These are phyloP conservation scores for Grapholita molesta DNA, from an alignment of 1,140 invertebrate species.

Conservation along the genomic window DNA sequence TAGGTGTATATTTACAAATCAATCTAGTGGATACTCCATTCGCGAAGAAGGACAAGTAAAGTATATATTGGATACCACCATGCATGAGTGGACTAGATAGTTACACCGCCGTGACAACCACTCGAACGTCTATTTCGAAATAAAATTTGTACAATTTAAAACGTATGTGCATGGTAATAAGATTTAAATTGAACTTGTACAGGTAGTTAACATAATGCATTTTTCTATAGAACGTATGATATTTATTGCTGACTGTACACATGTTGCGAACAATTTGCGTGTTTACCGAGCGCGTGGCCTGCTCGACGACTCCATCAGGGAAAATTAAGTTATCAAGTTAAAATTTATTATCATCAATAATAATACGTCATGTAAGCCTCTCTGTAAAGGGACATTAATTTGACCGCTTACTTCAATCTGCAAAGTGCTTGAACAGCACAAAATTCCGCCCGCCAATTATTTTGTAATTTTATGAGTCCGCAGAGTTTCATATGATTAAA, in stretches of 20 bases:
- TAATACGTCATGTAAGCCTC: constrained; percentile 26
- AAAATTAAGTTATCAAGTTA: constrained; percentile 49
- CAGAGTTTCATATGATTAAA: too few species aligned
- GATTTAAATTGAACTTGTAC: not conserved
- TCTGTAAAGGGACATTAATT: constrained; percentile 18
- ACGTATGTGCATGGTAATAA: not conserved
- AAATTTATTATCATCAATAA: constrained; percentile 41
- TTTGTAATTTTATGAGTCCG: not conserved
- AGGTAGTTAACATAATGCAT: not conserved
- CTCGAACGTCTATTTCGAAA: not conserved
- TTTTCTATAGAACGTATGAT: not conserved
- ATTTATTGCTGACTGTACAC: not conserved
- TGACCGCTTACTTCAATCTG: not conserved
- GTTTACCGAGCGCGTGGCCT: constrained; percentile 8
- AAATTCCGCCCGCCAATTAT: not conserved
- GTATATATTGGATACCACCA: too few species aligned
- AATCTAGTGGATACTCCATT: too few species aligned
- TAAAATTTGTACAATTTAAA: not conserved
- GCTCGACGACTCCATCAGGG: constrained; percentile 22
- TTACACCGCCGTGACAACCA: not conserved
- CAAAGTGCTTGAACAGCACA: not conserved
- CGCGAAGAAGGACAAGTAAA: too few species aligned
- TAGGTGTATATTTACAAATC: too few species aligned
- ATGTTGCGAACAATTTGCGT: constrained; percentile 3
- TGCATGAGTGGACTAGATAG: too few species aligned